Evolutionary conservation across 2,797 vertebrate species (phyloP), one percentile per base, ranked within the genome.

Genomic region (Halcyon smyrnensis): DNA sequence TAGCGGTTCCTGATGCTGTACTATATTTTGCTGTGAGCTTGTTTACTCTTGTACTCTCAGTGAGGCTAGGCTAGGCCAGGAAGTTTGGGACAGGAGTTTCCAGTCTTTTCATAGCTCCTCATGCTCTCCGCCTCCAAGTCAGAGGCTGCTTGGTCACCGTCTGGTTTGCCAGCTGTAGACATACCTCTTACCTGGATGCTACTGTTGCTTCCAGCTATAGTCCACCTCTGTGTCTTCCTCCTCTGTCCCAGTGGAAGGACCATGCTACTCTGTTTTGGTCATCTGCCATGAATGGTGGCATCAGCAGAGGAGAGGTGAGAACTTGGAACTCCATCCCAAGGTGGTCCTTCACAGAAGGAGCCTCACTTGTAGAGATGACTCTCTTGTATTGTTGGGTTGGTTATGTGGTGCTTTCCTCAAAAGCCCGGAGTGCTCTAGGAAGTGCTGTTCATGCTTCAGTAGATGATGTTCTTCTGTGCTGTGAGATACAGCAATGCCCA

Each of bases 1-100:
- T 1, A 30, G 25, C 0, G 0, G 28, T 28, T 71, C 45, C 48
- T 65, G 62, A 51, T 0, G 0, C 7, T 6, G n/a, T 67, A 37
- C 24, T 2, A 7, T 37, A 19, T 86, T 90, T 59, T 90, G 39
- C 56, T 27, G 6, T 24, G 30, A 54, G 8, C 56, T 41, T 36
- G 1, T 80, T 78, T 53, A 53, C 32, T 64, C 53, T 48, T 41
- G 27, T 41, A 21, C 11, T 16, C 57, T 41, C 15, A 6, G 14
- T 41, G n/a, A 65, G 50, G 20, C 27, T 32, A 18, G 43, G 8
- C 25, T 62, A 37, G n/a, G 32, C 51, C 30, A 64, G 41, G 32
- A 70, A 30, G 5, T 53, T 43, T 83, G 34, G 18, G 62, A 32
- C 3, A 65, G 16, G 23, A 32, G 25, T 73, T 85, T 43, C 15